phyloP scores from a whole-genome alignment of 2,888 invertebrate species.

The Orthonychiurus folsomi region DNA sequence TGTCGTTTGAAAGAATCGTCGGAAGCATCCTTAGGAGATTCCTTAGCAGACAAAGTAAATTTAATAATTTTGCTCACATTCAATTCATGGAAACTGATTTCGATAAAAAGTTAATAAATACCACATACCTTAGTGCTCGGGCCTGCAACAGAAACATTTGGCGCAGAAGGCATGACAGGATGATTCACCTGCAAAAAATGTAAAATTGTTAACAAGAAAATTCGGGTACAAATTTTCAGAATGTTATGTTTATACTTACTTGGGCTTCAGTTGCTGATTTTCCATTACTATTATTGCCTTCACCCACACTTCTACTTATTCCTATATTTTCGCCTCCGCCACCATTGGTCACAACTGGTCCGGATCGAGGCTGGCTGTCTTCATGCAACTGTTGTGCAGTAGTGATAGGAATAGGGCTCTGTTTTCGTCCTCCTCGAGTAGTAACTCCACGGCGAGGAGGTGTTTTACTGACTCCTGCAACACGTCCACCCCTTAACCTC shows the following conservation, averaged over 20 bases:
- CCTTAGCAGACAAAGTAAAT: neutral
- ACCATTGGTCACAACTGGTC: neutral
- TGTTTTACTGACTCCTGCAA: neutral
- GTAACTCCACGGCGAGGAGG: neutral
- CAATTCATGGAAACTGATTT: too few relatives aligned
- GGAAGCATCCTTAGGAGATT: slow-evolving; percentile 12
- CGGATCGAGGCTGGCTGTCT: neutral
- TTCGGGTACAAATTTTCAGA: too few relatives aligned
- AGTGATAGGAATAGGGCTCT: neutral
- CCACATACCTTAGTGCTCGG: too few relatives aligned
- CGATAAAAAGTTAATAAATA: too few relatives aligned
- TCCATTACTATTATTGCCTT: neutral
- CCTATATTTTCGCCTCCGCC: neutral
- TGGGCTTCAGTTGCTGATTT: neutral
- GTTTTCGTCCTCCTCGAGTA: neutral
- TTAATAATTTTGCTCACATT: too few relatives aligned
- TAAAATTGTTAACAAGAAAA: too few relatives aligned
- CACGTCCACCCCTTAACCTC: neutral
- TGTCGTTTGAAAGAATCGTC: slow-evolving; percentile 52
- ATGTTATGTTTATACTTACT: neutral
- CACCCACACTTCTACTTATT: neutral
- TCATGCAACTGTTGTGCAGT: neutral
- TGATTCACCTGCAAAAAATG: too few relatives aligned
- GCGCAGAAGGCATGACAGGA: too few relatives aligned
- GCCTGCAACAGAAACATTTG: too few relatives aligned